phyloP scores from a whole-genome alignment of 2,888 invertebrate species.

The Chymomyza fuscimana region DNA sequence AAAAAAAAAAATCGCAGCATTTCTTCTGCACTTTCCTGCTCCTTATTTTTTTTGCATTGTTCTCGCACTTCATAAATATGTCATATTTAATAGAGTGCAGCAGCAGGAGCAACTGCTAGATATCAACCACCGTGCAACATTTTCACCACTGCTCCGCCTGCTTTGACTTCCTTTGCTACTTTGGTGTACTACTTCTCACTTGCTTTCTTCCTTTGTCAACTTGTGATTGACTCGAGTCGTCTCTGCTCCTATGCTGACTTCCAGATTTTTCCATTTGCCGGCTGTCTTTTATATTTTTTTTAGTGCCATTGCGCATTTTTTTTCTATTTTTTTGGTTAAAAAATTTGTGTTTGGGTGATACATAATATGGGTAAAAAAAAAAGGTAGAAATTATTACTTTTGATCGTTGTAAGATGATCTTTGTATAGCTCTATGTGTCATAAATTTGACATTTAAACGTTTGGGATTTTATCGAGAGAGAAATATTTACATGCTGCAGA shows the following conservation, averaged over 20 bases:
- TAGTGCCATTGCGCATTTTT: constrained; percentile 24
- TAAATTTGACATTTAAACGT: constrained; percentile 70
- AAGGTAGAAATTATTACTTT: constrained; percentile 36
- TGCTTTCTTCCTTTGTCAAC: constrained; percentile 37
- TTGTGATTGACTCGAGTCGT: constrained; percentile 61
- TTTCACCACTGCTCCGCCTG: constrained; percentile 34
- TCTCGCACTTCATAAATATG: constrained; percentile 76
- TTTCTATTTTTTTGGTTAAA: constrained; percentile 10
- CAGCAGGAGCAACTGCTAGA: constrained; percentile 37
- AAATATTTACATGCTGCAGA: not conserved
- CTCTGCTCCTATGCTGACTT: not conserved
- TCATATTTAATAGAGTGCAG: constrained; percentile 75
- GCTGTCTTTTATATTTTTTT: constrained; percentile 52
- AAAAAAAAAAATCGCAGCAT: constrained; percentile 17
- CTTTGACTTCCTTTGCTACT: constrained; percentile 32
- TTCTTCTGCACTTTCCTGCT: constrained; percentile 24
- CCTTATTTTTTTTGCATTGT: constrained; percentile 45
- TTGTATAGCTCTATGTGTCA: constrained; percentile 38
- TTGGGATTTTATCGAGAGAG: constrained; percentile 13
- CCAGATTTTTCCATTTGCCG: constrained; percentile 28
- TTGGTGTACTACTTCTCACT: constrained; percentile 42
- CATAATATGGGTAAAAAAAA: constrained; percentile 20
- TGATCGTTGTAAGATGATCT: constrained; percentile 61
- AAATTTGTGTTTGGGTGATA: not conserved
- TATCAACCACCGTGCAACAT: constrained; percentile 42